A percentile compares a stretch with the other conserved stretches of the same genome.
Evolutionary conservation across 2,888 invertebrate species (phyloP).

Genomic region (Tetanocera ferruginea): DNA sequence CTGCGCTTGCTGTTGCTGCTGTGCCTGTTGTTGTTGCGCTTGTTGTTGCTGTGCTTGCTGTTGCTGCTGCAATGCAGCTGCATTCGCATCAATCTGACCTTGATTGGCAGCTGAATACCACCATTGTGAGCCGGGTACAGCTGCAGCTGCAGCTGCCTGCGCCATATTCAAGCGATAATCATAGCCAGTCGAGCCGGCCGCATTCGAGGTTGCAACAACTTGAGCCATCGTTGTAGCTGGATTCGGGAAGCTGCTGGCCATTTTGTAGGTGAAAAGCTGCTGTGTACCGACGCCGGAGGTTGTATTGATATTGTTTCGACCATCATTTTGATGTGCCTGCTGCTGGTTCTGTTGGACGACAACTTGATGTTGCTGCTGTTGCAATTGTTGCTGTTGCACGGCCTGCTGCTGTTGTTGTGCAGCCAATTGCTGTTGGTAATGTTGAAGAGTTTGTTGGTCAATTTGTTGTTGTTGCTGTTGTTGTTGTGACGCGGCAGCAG

Average conservation of each 20-base stretch:
- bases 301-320: constrained; percentile 65
- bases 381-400: constrained; percentile 70
- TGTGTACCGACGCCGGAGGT: constrained; percentile 75
- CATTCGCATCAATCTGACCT: constrained; percentile 73
- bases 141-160: constrained; percentile 71
- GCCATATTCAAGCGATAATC: constrained; percentile 81
- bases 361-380: constrained; percentile 70
- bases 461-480: constrained; percentile 71
- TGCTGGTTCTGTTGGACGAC: constrained; percentile 71
- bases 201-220: constrained; percentile 76
- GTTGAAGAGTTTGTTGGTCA: constrained; percentile 72
- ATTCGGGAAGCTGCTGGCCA: constrained; percentile 86
- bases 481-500: constrained; percentile 71
- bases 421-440: constrained; percentile 72
- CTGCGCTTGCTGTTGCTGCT: constrained; percentile 67
- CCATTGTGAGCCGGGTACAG: constrained; percentile 80
- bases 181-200: constrained; percentile 75
- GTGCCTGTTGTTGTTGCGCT: constrained; percentile 66
- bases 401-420: constrained; percentile 72
- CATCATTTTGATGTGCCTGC: constrained; percentile 72
- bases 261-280: constrained; percentile 87
- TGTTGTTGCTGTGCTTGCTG: constrained; percentile 72
- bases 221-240: constrained; percentile 77
- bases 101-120: constrained; percentile 78
- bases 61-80: constrained; percentile 73